phyloP scores from a whole-genome alignment of 2,888 invertebrate species.

The Tachystola acroxantha region DNA sequence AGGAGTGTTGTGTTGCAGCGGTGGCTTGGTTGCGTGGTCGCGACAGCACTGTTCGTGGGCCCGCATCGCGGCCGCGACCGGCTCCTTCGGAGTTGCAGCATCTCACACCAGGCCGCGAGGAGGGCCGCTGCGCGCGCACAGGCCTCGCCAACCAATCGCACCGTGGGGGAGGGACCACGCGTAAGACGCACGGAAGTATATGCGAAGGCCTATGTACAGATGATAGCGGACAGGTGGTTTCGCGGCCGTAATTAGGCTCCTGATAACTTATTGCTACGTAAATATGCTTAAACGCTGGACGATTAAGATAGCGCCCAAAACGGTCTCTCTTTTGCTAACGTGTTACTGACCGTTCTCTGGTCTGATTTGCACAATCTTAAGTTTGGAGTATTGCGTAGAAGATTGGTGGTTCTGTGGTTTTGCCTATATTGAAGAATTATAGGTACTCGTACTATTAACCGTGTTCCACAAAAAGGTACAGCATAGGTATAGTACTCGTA shows the following conservation, averaged over 20 bases:
- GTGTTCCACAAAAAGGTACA: too few species aligned
- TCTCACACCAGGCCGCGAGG: conserved; percentile 60
- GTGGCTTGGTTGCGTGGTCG: conserved; percentile 50
- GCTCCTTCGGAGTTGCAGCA: conserved; percentile 58
- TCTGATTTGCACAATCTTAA: too few species aligned
- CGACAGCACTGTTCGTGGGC: conserved; percentile 56
- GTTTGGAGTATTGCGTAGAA: too few species aligned
- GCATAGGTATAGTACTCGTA: too few species aligned
- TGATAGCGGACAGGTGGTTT: conserved; percentile 78
- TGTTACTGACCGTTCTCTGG: background rate
- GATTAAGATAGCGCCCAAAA: conserved; percentile 60
- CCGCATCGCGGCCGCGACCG: conserved; percentile 63
- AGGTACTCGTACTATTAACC: too few species aligned
- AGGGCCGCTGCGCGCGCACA: conserved; percentile 73
- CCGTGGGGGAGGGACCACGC: conserved; percentile 67
- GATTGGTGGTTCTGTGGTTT: too few species aligned
- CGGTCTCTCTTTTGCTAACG: background rate
- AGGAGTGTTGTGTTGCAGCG: conserved; percentile 26
- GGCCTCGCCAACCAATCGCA: conserved; percentile 54
- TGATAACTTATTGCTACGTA: conserved; percentile 74
- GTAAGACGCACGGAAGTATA: conserved; percentile 77
- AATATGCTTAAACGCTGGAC: conserved; percentile 65
- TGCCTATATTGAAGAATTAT: too few species aligned
- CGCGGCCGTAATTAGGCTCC: conserved; percentile 73
- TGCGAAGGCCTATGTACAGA: conserved; percentile 78